Conservation (phyloP, 2,113 vertebrate genomes). For the Caranx ignobilis region DNA sequence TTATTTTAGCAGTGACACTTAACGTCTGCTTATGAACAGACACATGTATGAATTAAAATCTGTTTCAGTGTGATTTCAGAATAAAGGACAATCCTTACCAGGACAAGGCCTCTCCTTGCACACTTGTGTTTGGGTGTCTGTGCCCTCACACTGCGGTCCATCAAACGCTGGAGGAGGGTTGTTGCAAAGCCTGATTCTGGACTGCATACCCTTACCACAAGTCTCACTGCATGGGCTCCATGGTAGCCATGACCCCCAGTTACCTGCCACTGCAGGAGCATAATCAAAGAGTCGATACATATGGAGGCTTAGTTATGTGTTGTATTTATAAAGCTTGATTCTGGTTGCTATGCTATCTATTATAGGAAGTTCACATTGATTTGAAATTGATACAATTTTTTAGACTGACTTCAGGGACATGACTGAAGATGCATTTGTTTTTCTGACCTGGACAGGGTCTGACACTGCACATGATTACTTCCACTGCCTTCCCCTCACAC, state of each 20-base stretch:
- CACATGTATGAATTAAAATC: not conserved
- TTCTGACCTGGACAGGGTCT: constrained; percentile 93
- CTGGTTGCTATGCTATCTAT: not conserved
- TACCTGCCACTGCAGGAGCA: constrained; percentile 86
- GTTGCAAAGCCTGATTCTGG: constrained; percentile 88
- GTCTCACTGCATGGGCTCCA: constrained; percentile 92
- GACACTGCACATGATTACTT: constrained; percentile 88
- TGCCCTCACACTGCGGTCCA: constrained; percentile 86
- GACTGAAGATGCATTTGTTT: not conserved
- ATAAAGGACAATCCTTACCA: constrained; percentile 75
- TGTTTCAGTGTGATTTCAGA: not conserved
- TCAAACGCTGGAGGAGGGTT: constrained; percentile 89
- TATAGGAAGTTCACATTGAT: not conserved
- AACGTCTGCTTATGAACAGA: not conserved
- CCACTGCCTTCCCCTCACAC: constrained; percentile 89
- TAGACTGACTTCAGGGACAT: no score
- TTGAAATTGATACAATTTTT: no score
- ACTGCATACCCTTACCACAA: constrained; percentile 91
- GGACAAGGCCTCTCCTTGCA: constrained; percentile 91
- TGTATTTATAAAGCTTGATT: not conserved
- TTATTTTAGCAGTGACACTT: not conserved
- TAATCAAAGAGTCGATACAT: constrained; percentile 12
- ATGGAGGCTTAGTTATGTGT: not conserved
- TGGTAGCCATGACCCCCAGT: constrained; percentile 91
- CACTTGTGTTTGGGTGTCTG: constrained; percentile 90